A percentile compares a stretch with the other conserved stretches of the same genome.
Evolutionary conservation across 2,888 invertebrate genomes (phyloP).

Genomic region (Agrochola macilenta): DNA sequence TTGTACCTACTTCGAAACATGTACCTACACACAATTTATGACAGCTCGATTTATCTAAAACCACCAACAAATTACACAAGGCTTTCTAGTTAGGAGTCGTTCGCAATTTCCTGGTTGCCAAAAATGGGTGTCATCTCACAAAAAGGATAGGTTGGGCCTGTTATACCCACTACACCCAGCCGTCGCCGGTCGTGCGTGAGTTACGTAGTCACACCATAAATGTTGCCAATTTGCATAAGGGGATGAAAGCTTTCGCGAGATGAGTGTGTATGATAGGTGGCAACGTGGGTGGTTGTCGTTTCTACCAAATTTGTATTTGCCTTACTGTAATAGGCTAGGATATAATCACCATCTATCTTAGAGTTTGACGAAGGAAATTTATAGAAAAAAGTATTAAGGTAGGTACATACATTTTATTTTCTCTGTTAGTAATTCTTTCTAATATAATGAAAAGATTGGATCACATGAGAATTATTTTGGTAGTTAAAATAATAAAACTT

Average conservation of each 20-base stretch:
- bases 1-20: constrained; percentile 1
- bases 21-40: constrained; percentile 39
- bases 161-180: constrained; percentile 52
- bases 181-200: constrained; percentile 72
- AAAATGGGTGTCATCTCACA: constrained; percentile 86
- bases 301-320: constrained; percentile 67
- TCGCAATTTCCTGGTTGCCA: constrained; percentile 86
- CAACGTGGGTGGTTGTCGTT: constrained; percentile 56
- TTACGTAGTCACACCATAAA: constrained; percentile 77
- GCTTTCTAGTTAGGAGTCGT: constrained; percentile 79
- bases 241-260: constrained; percentile 83
- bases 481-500: not conserved
- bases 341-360: constrained; percentile 14
- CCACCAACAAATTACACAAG: constrained; percentile 80
- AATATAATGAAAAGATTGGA: not conserved
- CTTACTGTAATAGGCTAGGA: constrained; percentile 59
- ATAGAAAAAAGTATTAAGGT: not conserved
- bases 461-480: not conserved
- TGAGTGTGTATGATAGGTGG: constrained; percentile 84
- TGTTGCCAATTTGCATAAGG: constrained; percentile 86
- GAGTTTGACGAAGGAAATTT: not conserved
- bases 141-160: constrained; percentile 78
- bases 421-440: not conserved
- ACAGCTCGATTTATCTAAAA: constrained; percentile 53
- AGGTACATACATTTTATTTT: not conserved